Conservation (phyloP, 2,113 vertebrate genomes). For the Arvicanthis niloticus region DNA sequence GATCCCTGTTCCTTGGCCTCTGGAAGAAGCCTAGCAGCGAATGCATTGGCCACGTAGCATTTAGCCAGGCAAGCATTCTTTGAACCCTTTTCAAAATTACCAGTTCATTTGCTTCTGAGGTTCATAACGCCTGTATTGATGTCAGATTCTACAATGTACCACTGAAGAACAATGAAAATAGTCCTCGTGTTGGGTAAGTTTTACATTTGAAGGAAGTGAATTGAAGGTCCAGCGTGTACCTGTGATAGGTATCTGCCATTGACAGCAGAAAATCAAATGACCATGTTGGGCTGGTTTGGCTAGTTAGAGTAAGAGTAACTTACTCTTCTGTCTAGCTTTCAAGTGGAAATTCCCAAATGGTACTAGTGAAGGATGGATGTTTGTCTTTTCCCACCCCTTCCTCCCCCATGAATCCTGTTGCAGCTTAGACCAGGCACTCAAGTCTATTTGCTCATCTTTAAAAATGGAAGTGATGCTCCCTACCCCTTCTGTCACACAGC, state of each 20-base stretch:
- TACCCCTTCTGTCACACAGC: slow-evolving; percentile 61
- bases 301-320: not conserved
- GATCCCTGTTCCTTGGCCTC: not conserved
- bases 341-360: not conserved
- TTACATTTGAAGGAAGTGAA: slow-evolving; percentile 38
- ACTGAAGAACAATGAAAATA: not conserved
- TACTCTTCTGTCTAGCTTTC: not conserved
- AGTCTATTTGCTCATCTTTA: slow-evolving; percentile 59
- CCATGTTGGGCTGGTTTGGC: not conserved
- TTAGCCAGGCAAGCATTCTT: not conserved
- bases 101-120: not conserved
- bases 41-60: not conserved
- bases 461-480: slow-evolving; percentile 45
- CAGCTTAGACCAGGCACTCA: slow-evolving; percentile 1
- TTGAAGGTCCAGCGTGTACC: not conserved
- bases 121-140: not conserved
- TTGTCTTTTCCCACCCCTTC: not conserved
- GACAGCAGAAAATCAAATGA: not conserved
- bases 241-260: not conserved
- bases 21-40: not conserved
- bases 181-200: not conserved
- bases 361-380: not conserved
- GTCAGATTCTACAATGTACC: not conserved
- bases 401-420: slow-evolving; percentile 6
- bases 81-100: slow-evolving; percentile 8